Evolutionary conservation across 2,888 invertebrate species (phyloP).

Genomic region (Athrips mouffetella): DNA sequence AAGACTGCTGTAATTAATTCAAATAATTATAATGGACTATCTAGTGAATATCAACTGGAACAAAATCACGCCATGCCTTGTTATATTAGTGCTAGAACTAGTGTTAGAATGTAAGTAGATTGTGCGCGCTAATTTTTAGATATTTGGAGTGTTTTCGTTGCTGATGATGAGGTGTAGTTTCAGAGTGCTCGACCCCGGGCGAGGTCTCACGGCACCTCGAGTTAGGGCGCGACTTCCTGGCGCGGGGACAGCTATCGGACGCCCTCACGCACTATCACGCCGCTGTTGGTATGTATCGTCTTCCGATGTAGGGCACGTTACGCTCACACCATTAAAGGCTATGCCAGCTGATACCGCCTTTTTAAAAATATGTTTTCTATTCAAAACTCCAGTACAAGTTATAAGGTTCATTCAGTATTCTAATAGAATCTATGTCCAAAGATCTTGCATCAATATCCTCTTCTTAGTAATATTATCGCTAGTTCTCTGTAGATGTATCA

Average conservation of each 20-base stretch:
- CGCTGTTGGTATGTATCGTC: slow-evolving; percentile 89
- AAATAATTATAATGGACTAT: slow-evolving; percentile 68
- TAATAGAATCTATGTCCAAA: background rate
- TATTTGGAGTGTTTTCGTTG: slow-evolving; percentile 34
- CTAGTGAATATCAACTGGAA: slow-evolving; percentile 78
- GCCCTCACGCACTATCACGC: slow-evolving; percentile 98
- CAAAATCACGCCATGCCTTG: slow-evolving; percentile 82
- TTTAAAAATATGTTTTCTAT: too few species aligned
- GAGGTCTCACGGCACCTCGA: slow-evolving; percentile 97
- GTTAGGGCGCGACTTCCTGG: slow-evolving; percentile 93
- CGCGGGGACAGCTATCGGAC: slow-evolving; percentile 95
- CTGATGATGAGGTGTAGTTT: slow-evolving; percentile 71
- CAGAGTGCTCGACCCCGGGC: slow-evolving; percentile 82
- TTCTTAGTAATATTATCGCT: background rate
- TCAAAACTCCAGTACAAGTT: too few species aligned
- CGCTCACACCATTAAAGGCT: slow-evolving; percentile 4
- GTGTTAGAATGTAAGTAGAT: slow-evolving; percentile 81
- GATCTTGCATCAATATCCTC: slow-evolving; percentile 2
- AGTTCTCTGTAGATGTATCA: background rate
- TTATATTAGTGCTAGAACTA: slow-evolving; percentile 82
- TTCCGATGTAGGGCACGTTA: slow-evolving; percentile 8
- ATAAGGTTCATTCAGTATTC: background rate
- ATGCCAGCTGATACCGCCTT: background rate
- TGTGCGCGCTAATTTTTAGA: slow-evolving; percentile 31
- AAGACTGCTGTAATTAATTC: slow-evolving; percentile 48